These are phyloP conservation scores for Scaptomyza reducta DNA, from an alignment of 2,888 invertebrate genomes.

Conservation along the genomic window DNA sequence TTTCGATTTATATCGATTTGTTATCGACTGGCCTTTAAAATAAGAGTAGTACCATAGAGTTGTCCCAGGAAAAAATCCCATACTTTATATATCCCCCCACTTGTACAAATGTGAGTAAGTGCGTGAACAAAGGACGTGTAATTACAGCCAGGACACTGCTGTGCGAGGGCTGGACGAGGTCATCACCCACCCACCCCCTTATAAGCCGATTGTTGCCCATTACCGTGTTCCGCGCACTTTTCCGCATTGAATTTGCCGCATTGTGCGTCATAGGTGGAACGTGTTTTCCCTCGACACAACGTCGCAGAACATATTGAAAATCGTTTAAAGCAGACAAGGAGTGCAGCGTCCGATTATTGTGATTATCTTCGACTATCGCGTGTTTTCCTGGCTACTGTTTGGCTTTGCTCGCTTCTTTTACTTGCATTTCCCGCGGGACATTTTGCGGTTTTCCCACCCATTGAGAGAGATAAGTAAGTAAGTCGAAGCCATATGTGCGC, in stretches of 20 bases:
- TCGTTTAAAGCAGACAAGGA: constrained; percentile 72
- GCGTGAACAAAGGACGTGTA: constrained; percentile 57
- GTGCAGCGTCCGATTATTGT: constrained; percentile 80
- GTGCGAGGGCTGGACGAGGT: constrained; percentile 27
- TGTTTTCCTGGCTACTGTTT: constrained; percentile 42
- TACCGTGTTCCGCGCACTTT: constrained; percentile 41
- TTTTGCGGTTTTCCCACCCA: constrained; percentile 43
- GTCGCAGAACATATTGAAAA: constrained; percentile 67
- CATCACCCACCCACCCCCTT: constrained; percentile 6
- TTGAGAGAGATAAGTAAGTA: constrained; percentile 3
- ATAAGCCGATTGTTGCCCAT: constrained; percentile 68
- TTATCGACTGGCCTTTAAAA: not conserved
- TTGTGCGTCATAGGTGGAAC: constrained; percentile 65
- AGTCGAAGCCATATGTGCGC: constrained; percentile 77
- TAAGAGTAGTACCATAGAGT: not conserved
- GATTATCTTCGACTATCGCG: constrained; percentile 74
- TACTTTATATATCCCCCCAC: not conserved
- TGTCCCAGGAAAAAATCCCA: not conserved
- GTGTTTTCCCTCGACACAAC: constrained; percentile 32
- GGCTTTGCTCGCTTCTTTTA: constrained; percentile 31
- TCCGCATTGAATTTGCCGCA: constrained; percentile 60
- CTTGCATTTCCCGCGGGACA: constrained; percentile 71
- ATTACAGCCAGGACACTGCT: constrained; percentile 61
- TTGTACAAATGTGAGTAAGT: not conserved
- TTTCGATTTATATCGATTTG: not conserved